Evolutionary conservation across 2,888 invertebrate genomes (phyloP).

Genomic region (Elmis aenea): DNA sequence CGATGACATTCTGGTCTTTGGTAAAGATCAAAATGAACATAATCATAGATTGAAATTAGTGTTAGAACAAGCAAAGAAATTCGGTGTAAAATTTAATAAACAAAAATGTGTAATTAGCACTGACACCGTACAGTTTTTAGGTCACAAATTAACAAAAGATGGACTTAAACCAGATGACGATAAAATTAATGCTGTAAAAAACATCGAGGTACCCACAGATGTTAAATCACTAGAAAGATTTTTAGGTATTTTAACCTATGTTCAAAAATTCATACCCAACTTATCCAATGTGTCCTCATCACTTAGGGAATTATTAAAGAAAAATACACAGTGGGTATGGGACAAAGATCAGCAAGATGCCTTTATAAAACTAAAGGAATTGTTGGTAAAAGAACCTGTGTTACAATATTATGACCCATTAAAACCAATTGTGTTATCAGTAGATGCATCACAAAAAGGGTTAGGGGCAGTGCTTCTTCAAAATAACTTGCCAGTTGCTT

Average conservation of each 20-base stretch:
- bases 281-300: neutral
- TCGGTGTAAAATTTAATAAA: too few relatives aligned
- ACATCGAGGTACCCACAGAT: neutral
- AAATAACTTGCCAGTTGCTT: conserved; percentile 13
- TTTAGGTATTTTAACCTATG: conserved; percentile 1
- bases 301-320: conserved; percentile 1
- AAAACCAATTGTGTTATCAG: conserved; percentile 1
- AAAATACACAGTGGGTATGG: neutral
- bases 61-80: too few relatives aligned
- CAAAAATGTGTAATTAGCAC: too few relatives aligned
- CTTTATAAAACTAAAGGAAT: neutral
- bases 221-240: neutral
- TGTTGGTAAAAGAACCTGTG: neutral
- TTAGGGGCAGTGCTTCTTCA: conserved; percentile 20
- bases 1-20: conserved; percentile 35
- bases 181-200: too few relatives aligned
- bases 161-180: too few relatives aligned
- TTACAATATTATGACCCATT: neutral
- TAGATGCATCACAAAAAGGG: conserved; percentile 7
- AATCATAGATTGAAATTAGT: too few relatives aligned
- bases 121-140: too few relatives aligned
- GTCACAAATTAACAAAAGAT: too few relatives aligned
- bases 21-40: conserved; percentile 17
- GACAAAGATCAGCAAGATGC: neutral
- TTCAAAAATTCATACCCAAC: neutral